Evolutionary conservation across 2,888 invertebrate species (phyloP).

Genomic region (Hyppa rectilinea): DNA sequence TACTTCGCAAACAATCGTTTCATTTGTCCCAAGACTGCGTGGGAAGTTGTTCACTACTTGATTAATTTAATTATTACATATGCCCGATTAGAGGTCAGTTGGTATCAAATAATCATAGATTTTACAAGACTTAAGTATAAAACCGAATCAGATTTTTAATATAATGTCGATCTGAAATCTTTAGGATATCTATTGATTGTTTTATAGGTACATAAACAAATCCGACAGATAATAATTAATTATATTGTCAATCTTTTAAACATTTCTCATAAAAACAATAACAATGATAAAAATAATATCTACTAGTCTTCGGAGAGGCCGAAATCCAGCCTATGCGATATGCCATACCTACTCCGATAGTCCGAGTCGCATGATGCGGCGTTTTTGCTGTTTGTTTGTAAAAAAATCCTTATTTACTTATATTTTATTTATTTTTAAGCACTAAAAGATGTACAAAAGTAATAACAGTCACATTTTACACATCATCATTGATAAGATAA

Average conservation of each 20-base stretch:
- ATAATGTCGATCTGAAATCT: background rate
- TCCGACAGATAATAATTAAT: background rate
- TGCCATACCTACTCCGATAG: background rate
- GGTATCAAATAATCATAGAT: background rate
- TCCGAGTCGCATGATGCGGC: conserved; percentile 1
- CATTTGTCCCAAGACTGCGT: conserved; percentile 26
- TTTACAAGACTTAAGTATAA: background rate
- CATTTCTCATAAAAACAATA: background rate
- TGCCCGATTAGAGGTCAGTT: conserved; percentile 21
- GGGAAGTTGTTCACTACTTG: conserved; percentile 30
- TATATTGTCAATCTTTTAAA: background rate
- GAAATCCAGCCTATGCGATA: background rate
- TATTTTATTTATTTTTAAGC: conserved; percentile 20
- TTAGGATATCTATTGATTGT: background rate
- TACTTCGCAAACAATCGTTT: conserved; percentile 19
- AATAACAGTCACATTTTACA: conserved; percentile 19
- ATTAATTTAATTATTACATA: conserved; percentile 12
- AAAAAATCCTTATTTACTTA: background rate
- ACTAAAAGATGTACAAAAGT: conserved; percentile 8
- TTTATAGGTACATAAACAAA: background rate
- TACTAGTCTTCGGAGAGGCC: background rate
- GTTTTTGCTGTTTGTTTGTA: background rate
- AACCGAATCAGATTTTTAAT: background rate
- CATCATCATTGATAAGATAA: conserved; percentile 47
- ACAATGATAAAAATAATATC: background rate